Evolutionary conservation across 2,797 vertebrate species (phyloP), one percentile per base, ranked within the genome.

Genomic region (Anomalospiza imberbis): DNA sequence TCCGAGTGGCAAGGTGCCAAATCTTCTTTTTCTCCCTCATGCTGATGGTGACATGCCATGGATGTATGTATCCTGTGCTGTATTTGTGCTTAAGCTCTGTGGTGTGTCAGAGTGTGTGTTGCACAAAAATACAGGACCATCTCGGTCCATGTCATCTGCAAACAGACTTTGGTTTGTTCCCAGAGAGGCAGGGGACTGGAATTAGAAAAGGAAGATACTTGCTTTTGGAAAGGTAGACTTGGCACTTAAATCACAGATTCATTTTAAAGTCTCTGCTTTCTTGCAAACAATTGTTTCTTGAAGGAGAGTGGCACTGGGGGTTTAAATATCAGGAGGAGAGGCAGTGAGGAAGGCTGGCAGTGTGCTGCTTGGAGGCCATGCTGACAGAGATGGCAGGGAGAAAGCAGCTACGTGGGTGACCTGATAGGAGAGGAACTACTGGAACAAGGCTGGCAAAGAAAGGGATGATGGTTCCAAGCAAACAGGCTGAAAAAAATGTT

Each of bases 211-310:
- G 17, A 53, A 42, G 4, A 5, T 2, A 20, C 13, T 71, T 71
- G 2, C 11, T 67, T 70, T 73, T 19, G 55, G 47, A 54, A 77
- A 61, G 20, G 34, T 54, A 40, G 55, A 54, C 29, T 54, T 47
- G 32, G 21, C 28, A n/a, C 21, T 61, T 68, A 73, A 72, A 51
- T 51, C 17, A 29, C 44, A 48, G 57, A 22, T 81, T 65, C 65
- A 28, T 81, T 90, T 86, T 86, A 16, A 72, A 36, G 40, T 13
- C 20, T 31, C 53, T 70, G 8, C 24, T 58, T 94, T 84, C 42
- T 38, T 55, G 24, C 1, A 1, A 19, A 20, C 0, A 0, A 3
- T 24, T 20, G 3, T 31, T 88, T 40, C 44, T 36, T 70, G 74
- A 62, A 68, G 47, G 32, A 62, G 13, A 34, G 7, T 3, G 45